These are phyloP conservation scores for Euproctis similis DNA, from an alignment of 2,888 invertebrate species.

Conservation along the genomic window DNA sequence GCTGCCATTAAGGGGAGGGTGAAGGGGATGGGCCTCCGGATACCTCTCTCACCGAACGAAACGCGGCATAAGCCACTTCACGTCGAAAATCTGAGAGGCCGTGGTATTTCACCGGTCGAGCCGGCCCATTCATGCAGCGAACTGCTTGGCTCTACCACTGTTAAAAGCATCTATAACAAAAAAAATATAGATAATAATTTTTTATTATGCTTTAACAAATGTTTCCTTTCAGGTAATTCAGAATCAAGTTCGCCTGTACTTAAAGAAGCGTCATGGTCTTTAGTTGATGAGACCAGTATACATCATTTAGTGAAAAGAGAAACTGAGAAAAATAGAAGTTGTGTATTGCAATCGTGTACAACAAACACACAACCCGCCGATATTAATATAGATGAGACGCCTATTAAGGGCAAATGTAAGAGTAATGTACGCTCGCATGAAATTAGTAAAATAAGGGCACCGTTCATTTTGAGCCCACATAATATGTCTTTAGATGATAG, in stretches of 20 bases:
- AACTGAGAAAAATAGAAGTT: slow-evolving; percentile 24
- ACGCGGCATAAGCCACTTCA: too few species aligned
- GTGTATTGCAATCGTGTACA: slow-evolving; percentile 39
- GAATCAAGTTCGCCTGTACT: slow-evolving; percentile 33
- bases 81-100: too few species aligned
- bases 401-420: slow-evolving; percentile 50
- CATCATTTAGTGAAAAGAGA: slow-evolving; percentile 41
- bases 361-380: slow-evolving; percentile 21
- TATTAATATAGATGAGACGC: slow-evolving; percentile 47
- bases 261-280: slow-evolving; percentile 42
- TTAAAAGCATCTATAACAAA: too few species aligned
- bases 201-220: too few species aligned
- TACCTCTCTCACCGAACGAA: too few species aligned
- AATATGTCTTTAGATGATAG: slow-evolving; percentile 64
- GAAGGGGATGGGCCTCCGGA: too few species aligned
- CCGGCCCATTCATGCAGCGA: too few species aligned
- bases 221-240: slow-evolving; percentile 40
- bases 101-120: too few species aligned
- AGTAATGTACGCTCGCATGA: slow-evolving; percentile 44
- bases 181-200: too few species aligned
- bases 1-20: too few species aligned
- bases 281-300: slow-evolving; percentile 44
- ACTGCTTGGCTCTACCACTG: too few species aligned
- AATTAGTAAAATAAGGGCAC: slow-evolving; percentile 62
- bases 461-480: slow-evolving; percentile 36